These are phyloP conservation scores for Pimpla rufipes DNA, from an alignment of 2,888 invertebrate genomes.

Conservation along the genomic window DNA sequence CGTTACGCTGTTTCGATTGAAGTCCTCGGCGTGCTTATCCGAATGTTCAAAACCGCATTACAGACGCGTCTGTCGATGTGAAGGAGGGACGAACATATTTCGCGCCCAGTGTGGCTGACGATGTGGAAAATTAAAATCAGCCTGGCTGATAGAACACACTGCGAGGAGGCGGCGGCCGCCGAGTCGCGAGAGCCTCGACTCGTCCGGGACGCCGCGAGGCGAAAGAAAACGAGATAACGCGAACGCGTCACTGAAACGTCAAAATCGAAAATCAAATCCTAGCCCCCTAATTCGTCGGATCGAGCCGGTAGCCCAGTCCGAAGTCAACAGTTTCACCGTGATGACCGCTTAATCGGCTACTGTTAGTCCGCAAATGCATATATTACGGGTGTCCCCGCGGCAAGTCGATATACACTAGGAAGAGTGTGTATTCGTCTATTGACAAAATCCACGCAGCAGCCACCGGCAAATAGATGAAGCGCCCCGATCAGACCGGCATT, in stretches of 20 bases:
- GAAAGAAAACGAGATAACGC: constrained; percentile 9
- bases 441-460: not conserved
- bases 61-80: not conserved
- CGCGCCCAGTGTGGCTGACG: not conserved
- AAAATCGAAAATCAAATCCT: constrained; percentile 1
- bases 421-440: not conserved
- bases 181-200: no score
- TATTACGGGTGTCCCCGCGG: not conserved
- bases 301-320: not conserved
- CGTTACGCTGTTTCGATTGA: not conserved
- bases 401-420: not conserved
- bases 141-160: not conserved
- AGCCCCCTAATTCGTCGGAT: constrained; percentile 2
- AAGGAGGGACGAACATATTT: not conserved
- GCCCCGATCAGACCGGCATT: not conserved
- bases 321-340: not conserved
- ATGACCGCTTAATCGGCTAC: not conserved
- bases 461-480: not conserved
- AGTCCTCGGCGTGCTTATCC: not conserved
- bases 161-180: not conserved
- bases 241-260: not conserved
- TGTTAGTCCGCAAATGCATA: constrained; percentile 15
- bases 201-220: not conserved
- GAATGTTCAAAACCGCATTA: not conserved
- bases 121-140: constrained; percentile 8